Conservation (phyloP, 2,888 invertebrate genomes). For the Himalopsyche anomala region DNA sequence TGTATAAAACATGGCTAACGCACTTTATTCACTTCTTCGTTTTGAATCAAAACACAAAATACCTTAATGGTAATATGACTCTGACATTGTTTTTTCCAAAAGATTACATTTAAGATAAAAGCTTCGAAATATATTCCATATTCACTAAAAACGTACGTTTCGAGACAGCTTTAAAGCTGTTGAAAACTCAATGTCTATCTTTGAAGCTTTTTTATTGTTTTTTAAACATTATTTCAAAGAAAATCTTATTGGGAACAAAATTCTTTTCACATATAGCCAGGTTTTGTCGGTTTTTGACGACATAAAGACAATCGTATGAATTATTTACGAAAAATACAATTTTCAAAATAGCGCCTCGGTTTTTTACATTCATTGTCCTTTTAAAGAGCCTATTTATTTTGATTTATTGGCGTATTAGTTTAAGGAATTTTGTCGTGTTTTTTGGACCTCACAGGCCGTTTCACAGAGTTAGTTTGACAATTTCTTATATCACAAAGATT, state of each 20-base stretch:
- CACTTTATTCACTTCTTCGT: background rate
- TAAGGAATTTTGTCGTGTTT: background rate
- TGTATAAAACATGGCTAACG: no score
- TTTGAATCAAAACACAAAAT: constrained; percentile 39
- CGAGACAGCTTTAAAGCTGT: constrained; percentile 16
- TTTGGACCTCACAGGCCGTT: background rate
- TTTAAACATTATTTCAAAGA: background rate
- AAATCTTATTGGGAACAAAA: background rate
- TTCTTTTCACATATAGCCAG: background rate
- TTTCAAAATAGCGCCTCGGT: constrained; percentile 8
- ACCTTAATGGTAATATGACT: constrained; percentile 42
- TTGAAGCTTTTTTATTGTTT: background rate
- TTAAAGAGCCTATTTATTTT: constrained; percentile 26
- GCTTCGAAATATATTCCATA: constrained; percentile 4
- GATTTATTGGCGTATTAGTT: constrained; percentile 5
- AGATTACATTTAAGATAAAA: constrained; percentile 45
- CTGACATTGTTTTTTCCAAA: constrained; percentile 47
- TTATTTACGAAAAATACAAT: constrained; percentile 34
- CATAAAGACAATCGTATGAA: constrained; percentile 19
- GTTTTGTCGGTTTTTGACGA: constrained; percentile 32
- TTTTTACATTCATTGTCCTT: background rate
- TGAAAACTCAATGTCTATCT: constrained; percentile 34
- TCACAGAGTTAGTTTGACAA: background rate
- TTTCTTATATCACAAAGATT: no score
- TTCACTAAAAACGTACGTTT: constrained; percentile 10